These are phyloP conservation scores for Alethe castanea DNA, from an alignment of 2,113 vertebrate species.

Conservation along the genomic window DNA sequence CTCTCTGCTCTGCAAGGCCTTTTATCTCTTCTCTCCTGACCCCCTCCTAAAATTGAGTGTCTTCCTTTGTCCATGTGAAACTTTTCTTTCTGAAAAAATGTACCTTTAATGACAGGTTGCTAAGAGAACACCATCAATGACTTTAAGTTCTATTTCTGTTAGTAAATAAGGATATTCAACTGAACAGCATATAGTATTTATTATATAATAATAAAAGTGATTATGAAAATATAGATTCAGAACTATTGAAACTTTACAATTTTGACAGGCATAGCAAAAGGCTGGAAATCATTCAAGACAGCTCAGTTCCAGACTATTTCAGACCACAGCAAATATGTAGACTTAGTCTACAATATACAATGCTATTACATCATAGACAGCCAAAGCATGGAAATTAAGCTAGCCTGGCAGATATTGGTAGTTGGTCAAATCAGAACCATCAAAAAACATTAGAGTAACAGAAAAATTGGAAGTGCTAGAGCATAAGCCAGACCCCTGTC, in stretches of 20 bases:
- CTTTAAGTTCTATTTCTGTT: not conserved
- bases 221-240: not conserved
- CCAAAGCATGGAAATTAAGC: not conserved
- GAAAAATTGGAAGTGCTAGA: not conserved
- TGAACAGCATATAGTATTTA: not conserved
- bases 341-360: not conserved
- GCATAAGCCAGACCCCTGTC: not conserved
- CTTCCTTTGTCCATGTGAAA: not conserved
- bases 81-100: not conserved
- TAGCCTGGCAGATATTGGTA: not conserved
- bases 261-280: not conserved
- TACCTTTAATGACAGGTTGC: not conserved
- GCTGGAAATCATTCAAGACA: not conserved
- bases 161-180: not conserved
- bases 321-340: not conserved
- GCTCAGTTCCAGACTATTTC: not conserved
- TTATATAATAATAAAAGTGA: not conserved
- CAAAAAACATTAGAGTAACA: not conserved
- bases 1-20: not conserved
- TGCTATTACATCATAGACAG: not conserved
- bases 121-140: not conserved
- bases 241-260: not conserved
- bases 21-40: not conserved
- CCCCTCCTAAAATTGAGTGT: not conserved
- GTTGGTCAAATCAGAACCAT: not conserved